Base-by-base conservation (phyloP, 2,113 vertebrate genomes). In the Lathamus discolor region DNA sequence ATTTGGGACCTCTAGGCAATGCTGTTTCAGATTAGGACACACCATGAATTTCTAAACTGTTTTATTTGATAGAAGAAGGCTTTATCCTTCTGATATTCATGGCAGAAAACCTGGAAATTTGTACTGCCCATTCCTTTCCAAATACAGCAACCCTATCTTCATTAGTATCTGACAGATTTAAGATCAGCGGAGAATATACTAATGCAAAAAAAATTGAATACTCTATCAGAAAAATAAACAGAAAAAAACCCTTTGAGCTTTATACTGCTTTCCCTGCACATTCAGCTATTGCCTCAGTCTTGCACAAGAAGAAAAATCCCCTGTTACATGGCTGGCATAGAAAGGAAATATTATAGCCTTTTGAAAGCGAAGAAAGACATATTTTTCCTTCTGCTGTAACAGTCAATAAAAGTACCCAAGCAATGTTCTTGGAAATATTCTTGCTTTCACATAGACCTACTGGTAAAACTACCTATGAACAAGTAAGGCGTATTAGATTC, bases 11-110 rank as follows among this genome's bases (percentile, higher is more conserved):
- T 97, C 48, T 64, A 91, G 97, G 96, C 92, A 68, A 92, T 94
- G 80, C 96, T 97, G 96, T 96, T 98, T 98, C 83, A 85, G 77
- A 98, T 98, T 98, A 98, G 79, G 93, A 95, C 31, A 52, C 77
- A 89, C 83, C 92, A 96, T 83, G 89, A 95, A 95, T 94, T 96
- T 96, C 85, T 97, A 70, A 72, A 74, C 87, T 95, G 86, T 95
- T 97, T 97, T 94, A 82, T 90, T 95, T 95, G 83, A 96, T 90
- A 95, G 90, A 96, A 83, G 96, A 95, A 82, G 49, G 72, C 69
- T 96, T 96, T 94, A 91, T 95, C 92, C 14, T 77, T 89, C 86
- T 94, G 90, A 96, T 88, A 84, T 93, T 94, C 90, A 81, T 95
- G 85, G 84, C 95, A 95, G 68, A 94, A 96, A 96, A 97, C 75